Conservation (phyloP, 2,888 invertebrate species). For the Eurois occulta region DNA sequence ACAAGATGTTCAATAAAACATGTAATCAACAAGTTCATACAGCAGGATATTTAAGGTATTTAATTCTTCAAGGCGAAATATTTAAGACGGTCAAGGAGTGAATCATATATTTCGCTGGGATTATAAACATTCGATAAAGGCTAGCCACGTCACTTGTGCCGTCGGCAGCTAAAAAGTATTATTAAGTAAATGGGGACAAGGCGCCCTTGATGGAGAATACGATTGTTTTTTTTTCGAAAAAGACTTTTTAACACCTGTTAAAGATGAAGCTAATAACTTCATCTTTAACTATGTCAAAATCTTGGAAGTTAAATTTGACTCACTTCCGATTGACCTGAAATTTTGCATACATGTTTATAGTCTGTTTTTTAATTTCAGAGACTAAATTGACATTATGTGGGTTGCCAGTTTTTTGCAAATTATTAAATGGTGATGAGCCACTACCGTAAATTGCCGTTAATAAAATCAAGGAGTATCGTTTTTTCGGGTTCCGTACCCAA, state of each 20-base stretch:
- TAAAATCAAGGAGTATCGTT: too few relatives aligned
- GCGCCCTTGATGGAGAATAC: conserved; percentile 15
- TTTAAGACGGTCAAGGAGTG: conserved; percentile 59
- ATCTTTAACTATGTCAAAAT: neutral
- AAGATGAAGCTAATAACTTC: too few relatives aligned
- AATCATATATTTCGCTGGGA: conserved; percentile 47
- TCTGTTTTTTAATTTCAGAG: too few relatives aligned
- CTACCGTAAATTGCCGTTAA: too few relatives aligned
- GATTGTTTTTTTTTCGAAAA: neutral
- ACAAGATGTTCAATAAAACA: neutral
- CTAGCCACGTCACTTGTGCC: conserved; percentile 43
- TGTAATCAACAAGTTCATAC: conserved; percentile 2
- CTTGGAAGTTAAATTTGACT: neutral
- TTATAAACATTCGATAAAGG: conserved; percentile 53
- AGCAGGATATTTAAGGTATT: conserved; percentile 4
- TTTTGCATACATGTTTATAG: neutral
- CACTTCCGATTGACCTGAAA: neutral
- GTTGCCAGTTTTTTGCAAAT: too few relatives aligned
- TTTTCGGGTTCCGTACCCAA: too few relatives aligned
- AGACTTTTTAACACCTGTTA: neutral
- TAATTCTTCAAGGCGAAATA: conserved; percentile 32
- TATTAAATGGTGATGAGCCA: too few relatives aligned
- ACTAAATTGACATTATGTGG: too few relatives aligned
- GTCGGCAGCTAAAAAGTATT: conserved; percentile 23
- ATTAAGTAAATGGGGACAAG: conserved; percentile 46